Evolutionary conservation across 1,140 invertebrate species (phyloP).

Genomic region (Caenorhabditis tropicalis): DNA sequence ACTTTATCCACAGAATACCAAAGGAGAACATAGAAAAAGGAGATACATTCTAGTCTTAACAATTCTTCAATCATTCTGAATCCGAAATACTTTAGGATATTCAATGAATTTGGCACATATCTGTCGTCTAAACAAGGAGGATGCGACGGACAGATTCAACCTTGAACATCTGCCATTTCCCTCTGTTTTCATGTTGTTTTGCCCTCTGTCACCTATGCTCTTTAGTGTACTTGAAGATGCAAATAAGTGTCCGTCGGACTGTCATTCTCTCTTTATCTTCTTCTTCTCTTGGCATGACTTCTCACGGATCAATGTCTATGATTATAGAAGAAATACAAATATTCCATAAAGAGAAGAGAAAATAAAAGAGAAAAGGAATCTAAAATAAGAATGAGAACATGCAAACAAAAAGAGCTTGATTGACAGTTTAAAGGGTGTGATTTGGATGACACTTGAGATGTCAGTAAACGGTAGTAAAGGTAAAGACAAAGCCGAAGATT

Average conservation of each 20-base stretch:
- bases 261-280: too few relatives aligned
- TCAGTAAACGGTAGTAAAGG: slow-evolving; percentile 7
- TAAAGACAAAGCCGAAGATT: background rate
- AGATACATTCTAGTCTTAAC: too few relatives aligned
- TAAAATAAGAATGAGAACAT: slow-evolving; percentile 5
- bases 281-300: background rate
- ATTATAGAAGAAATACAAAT: slow-evolving; percentile 23
- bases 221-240: slow-evolving; percentile 39
- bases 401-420: slow-evolving; percentile 9
- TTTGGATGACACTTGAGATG: background rate
- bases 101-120: slow-evolving; percentile 25
- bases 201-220: background rate
- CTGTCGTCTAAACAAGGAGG: background rate
- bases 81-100: background rate
- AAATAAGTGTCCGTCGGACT: slow-evolving; percentile 13
- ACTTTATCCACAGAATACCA: too few relatives aligned
- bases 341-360: background rate
- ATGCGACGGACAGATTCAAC: background rate
- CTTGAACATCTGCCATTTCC: slow-evolving; percentile 26
- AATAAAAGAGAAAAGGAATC: background rate
- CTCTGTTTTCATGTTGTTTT: background rate
- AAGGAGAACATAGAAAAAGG: too few relatives aligned
- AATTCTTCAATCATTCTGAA: background rate
- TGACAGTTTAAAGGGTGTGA: background rate
- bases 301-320: slow-evolving; percentile 27